Evolutionary conservation across 1,140 invertebrate genomes (phyloP), one percentile per base, ranked within the genome.

Genomic region (Zeugodacus cucurbitae): DNA sequence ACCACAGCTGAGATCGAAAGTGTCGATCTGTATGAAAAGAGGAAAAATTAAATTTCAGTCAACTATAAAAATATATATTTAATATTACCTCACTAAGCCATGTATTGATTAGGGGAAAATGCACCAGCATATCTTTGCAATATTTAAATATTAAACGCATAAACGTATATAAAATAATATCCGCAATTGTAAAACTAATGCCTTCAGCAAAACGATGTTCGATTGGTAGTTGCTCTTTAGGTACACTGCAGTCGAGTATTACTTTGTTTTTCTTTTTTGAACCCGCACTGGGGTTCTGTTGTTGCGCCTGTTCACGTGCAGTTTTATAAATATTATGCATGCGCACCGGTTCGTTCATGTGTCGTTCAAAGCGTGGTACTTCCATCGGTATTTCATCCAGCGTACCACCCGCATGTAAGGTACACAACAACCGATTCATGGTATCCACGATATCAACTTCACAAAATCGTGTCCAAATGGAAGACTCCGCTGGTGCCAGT

Each of bases 391-490:
- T 91, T 78, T 92, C 90, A 0, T 87, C 88, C 62, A 91, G 82
- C 1, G 89, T 70, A 4, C 87, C 32, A 0, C 89, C 88, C 64
- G 86, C 54, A 34, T 87, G 34, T 29, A 64, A n/a, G 14, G n/a
- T 89, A 17, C 17, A 58, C 14, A 91, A 89, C 4, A 93, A 78
- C 4, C 89, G 64, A 29, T 89, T 90, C 0, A 93, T 89, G 5
- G 91, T 88, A 14, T 90, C 85, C 10, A 91, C 90, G 22, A 98
- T 94, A 92, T 98, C 97, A 29, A 98, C 94, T 94, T 99, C 98
- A 94, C 98, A 98, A 92, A 98, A 98, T 90, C 96, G 97, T 0
- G 98, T 98, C 98, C 98, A 99, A 41, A 97, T 94, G 10, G 98
- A 98, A 2, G 96, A 95, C 94, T 98, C 97, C 22, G 97, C 96